phyloP scores from a whole-genome alignment of 2,888 invertebrate genomes.

The Dasypolia templi region DNA sequence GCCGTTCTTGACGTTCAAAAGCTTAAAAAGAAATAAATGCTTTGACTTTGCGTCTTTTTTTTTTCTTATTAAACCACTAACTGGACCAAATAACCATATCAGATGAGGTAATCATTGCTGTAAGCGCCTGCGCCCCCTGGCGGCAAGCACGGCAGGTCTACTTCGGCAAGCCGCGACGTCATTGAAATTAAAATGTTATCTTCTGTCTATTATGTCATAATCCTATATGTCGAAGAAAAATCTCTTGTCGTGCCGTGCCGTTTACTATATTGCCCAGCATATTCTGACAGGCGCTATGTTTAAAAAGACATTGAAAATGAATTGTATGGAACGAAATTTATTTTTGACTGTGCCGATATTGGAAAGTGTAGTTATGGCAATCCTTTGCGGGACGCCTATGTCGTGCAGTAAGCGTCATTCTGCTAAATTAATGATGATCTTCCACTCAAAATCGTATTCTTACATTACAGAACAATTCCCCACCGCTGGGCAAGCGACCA shows the following conservation, averaged over 20 bases:
- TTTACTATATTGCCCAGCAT: not conserved
- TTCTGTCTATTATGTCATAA: too few relatives aligned
- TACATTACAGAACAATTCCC: conserved; percentile 65
- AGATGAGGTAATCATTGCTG: not conserved
- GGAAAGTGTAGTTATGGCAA: not conserved
- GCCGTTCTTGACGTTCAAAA: too few relatives aligned
- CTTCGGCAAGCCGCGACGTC: too few relatives aligned
- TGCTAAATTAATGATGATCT: not conserved
- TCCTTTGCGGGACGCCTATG: not conserved
- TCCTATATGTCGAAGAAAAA: too few relatives aligned
- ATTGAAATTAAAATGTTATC: too few relatives aligned
- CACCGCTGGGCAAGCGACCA: conserved; percentile 63
- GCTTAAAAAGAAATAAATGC: too few relatives aligned
- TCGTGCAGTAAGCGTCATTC: not conserved
- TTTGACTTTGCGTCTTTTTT: too few relatives aligned
- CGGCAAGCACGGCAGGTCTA: too few relatives aligned
- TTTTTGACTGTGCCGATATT: not conserved
- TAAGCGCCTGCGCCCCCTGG: too few relatives aligned
- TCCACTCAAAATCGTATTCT: not conserved
- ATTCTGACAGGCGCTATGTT: not conserved
- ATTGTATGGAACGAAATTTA: not conserved
- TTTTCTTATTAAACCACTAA: not conserved
- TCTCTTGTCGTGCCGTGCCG: too few relatives aligned
- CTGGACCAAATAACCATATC: too few relatives aligned
- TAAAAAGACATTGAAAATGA: not conserved